Evolutionary conservation across 2,888 invertebrate species (phyloP).

Genomic region (Spisula solida): DNA sequence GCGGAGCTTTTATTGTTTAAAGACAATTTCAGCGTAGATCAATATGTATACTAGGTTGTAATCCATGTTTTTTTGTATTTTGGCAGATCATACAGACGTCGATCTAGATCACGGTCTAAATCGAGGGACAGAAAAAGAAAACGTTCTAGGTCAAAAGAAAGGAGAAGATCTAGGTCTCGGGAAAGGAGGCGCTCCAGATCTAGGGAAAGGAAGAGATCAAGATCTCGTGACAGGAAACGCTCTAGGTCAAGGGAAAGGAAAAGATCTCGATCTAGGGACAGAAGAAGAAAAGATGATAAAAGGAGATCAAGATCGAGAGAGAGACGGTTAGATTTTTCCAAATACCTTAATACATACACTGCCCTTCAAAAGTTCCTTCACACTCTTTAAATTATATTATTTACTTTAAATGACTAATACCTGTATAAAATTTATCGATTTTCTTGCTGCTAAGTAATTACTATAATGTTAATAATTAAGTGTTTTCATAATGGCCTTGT

Average conservation of each 20-base stretch:
- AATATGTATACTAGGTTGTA: not conserved
- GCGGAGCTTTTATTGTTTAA: no score
- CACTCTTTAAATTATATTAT: no score
- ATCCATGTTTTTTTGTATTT: not conserved
- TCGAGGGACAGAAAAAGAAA: conserved; percentile 75
- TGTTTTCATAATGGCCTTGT: no score
- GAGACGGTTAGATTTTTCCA: conserved; percentile 52
- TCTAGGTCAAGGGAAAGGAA: conserved; percentile 80
- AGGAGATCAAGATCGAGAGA: conserved; percentile 64
- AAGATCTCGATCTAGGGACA: conserved; percentile 78
- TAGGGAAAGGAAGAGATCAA: conserved; percentile 76
- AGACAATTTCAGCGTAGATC: not conserved
- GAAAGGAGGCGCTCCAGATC: conserved; percentile 73
- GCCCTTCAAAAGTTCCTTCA: no score
- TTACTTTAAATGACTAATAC: no score
- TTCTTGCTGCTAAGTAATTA: no score
- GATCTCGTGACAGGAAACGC: conserved; percentile 80
- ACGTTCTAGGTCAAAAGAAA: conserved; percentile 62
- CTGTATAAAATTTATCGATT: no score
- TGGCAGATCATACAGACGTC: conserved; percentile 81
- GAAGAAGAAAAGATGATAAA: conserved; percentile 77
- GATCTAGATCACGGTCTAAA: conserved; percentile 74
- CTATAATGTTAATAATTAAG: no score
- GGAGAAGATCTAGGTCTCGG: conserved; percentile 71
- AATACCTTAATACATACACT: not conserved